A percentile compares a stretch with the other conserved stretches of the same genome.
phyloP scores from a whole-genome alignment of 2,797 vertebrate species.

The Harpagifer antarcticus region DNA sequence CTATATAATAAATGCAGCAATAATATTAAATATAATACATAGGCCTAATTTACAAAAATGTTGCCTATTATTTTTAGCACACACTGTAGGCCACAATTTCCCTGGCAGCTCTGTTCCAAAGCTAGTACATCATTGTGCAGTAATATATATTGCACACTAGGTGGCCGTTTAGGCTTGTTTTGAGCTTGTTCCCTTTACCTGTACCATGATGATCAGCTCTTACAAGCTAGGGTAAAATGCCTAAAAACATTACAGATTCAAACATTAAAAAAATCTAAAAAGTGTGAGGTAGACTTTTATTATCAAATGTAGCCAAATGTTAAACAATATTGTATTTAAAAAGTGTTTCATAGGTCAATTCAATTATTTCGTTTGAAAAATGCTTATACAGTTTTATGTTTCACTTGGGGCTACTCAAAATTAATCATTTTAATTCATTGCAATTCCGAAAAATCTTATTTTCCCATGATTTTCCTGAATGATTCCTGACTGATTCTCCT shows the following conservation, averaged over 20 bases:
- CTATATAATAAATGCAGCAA: too few relatives aligned
- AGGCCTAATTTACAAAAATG: background rate
- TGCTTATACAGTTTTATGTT: background rate
- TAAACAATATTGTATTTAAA: background rate
- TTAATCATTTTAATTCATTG: background rate
- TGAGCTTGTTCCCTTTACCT: background rate
- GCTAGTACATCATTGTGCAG: constrained; percentile 18
- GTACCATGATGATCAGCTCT: background rate
- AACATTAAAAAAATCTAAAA: background rate
- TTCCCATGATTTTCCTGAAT: too few relatives aligned
- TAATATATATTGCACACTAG: constrained; percentile 42
- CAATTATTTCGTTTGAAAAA: background rate
- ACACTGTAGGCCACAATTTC: background rate
- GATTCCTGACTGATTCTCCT: background rate
- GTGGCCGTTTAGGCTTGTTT: constrained; percentile 46
- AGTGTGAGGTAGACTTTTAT: background rate
- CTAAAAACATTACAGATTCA: background rate
- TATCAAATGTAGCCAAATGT: too few relatives aligned
- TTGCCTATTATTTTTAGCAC: background rate
- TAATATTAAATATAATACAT: background rate
- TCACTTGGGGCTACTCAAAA: background rate
- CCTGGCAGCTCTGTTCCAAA: background rate
- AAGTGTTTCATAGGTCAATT: background rate
- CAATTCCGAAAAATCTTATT: background rate
- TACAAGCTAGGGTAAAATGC: too few relatives aligned